Base-by-base conservation (phyloP, 1,140 invertebrate genomes). In the Frieseomelitta varia region DNA sequence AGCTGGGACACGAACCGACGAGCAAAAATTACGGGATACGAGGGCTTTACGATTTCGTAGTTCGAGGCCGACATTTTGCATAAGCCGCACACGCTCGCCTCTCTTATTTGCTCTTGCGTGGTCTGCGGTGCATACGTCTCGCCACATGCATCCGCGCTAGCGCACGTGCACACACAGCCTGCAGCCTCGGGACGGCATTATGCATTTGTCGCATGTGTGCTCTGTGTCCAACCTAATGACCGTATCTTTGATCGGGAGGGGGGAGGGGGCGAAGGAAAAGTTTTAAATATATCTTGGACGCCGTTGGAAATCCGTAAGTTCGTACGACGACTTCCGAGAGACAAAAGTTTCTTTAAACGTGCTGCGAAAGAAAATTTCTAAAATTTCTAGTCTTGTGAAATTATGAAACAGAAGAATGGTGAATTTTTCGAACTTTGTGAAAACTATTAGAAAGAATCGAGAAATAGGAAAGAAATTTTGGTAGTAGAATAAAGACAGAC, bases 111-210 rank as follows among this genome's bases (percentile, higher is more conserved):
- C 34, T 51, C 27, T 71, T 67, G 79, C 63, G 83, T 39, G 72
- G 80, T 79, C 65, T 53, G 55, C 63, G 51, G 71, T 69, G 83
- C 81, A 74, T 61, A 34, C 67, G 65, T 39, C 69, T 63, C 14
- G 56, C 39, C 63, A 34, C 77, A 75, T 65, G 53, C 77, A 47
- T 17, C 27, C 30, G 63, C 77, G 75, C 79, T 63, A 55, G 61
- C 67, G 55, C 87, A 88, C 84, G 63, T 88, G 88, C 84, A 86
- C 81, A 68, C n/a, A 0, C 69, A 82, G 61, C 24, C 72, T 81
- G 72, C 73, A 76, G 63, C 12, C 51, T 24, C 15, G 34, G 55
- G 14, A 47, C 21, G 61, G 56, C 34, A 56, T 79, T 71, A 71
- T 71, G 67, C 53, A 68, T 80, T 56, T 71, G 34, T 80, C 30